These are phyloP conservation scores for Drosophila leontia DNA, from an alignment of 1,140 invertebrate genomes.

Conservation along the genomic window DNA sequence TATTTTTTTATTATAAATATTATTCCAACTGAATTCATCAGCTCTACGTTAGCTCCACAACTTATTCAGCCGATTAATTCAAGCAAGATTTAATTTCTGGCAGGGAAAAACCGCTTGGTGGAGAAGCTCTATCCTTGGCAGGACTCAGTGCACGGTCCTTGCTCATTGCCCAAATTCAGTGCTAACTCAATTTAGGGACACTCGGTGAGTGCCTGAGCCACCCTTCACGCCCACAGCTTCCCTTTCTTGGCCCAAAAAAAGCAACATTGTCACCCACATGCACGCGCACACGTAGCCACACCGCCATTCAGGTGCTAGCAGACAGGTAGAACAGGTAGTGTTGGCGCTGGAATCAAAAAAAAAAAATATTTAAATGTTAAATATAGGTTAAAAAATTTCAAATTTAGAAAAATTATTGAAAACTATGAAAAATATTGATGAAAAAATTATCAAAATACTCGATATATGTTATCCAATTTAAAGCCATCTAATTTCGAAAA, in stretches of 20 bases:
- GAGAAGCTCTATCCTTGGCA: not conserved
- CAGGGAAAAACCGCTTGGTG: not conserved
- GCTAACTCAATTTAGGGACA: slow-evolving; percentile 65
- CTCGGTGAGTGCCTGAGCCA: slow-evolving; percentile 26
- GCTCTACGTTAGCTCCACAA: not conserved
- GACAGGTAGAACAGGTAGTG: not conserved
- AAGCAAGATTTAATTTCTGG: slow-evolving; percentile 1
- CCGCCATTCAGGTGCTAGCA: slow-evolving; percentile 3
- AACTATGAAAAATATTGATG: too few species aligned
- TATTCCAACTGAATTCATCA: not conserved
- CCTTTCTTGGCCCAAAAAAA: not conserved
- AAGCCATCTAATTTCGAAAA: too few species aligned
- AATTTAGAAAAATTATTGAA: too few species aligned
- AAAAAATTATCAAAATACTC: too few species aligned
- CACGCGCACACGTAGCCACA: slow-evolving; percentile 4
- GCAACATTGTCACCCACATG: slow-evolving; percentile 31
- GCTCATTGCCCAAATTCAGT: slow-evolving; percentile 60
- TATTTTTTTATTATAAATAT: not conserved
- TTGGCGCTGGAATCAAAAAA: not conserved
- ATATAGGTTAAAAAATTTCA: not conserved
- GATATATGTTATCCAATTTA: too few species aligned
- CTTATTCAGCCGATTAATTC: slow-evolving; percentile 1
- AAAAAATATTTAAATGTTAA: not conserved
- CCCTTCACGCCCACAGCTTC: not conserved
- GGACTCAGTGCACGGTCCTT: slow-evolving; percentile 20